phyloP scores from a whole-genome alignment of 2,797 vertebrate species.

The Gymnocypris eckloni region DNA sequence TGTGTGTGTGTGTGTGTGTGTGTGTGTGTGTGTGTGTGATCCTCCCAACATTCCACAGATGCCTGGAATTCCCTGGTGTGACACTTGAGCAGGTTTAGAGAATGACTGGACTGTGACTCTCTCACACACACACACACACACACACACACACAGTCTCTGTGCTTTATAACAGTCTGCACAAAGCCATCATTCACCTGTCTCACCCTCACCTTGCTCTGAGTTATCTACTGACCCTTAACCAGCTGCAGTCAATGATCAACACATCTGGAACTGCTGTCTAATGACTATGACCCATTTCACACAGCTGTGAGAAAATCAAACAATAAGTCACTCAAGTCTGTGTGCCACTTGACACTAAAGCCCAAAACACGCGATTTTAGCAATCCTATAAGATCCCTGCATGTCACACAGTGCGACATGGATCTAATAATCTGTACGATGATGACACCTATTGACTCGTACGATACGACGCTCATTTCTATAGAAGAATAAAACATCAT shows the following conservation, averaged over 20 bases:
- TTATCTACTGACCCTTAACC: conserved; percentile 1
- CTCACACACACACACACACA: conserved; percentile 27
- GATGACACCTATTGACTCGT: too few relatives aligned
- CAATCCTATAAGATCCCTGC: too few relatives aligned
- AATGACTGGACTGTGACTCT: conserved; percentile 57
- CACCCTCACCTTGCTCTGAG: not conserved
- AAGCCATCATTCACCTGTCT: conserved; percentile 6
- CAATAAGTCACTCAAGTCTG: not conserved
- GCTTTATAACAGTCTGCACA: conserved; percentile 9
- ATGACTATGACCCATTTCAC: not conserved
- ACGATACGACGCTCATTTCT: too few relatives aligned
- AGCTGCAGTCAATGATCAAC: conserved; percentile 26
- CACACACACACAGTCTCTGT: not conserved
- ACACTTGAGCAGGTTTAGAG: conserved; percentile 55
- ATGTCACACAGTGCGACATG: too few relatives aligned
- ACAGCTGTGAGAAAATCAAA: not conserved
- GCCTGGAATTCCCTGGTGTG: conserved; percentile 60
- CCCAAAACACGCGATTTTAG: too few relatives aligned
- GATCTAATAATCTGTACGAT: too few relatives aligned
- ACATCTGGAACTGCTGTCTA: not conserved
- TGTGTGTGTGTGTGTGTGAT: not conserved
- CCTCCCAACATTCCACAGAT: conserved; percentile 50
- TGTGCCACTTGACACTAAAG: not conserved
- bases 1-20: not conserved
- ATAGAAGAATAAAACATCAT: too few relatives aligned